Conservation (phyloP, 2,113 vertebrate species). For the Heterotilapia buettikoferi region DNA sequence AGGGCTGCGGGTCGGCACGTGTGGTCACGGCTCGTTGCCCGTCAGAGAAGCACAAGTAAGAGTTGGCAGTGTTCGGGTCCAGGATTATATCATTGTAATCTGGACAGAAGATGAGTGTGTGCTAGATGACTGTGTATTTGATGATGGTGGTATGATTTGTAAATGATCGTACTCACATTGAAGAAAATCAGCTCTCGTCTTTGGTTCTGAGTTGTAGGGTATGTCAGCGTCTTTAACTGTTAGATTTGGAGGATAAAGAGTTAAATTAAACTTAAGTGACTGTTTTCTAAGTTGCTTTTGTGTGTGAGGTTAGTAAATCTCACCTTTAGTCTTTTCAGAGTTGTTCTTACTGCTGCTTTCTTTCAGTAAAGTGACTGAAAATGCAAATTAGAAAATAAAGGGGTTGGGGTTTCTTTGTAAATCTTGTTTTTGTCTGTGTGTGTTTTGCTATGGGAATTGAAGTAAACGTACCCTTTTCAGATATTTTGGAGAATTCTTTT, state of each 20-base stretch:
- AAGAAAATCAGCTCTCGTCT: constrained; percentile 61
- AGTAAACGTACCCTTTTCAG: constrained; percentile 47
- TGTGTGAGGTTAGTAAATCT: neutral
- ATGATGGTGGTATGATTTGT: neutral
- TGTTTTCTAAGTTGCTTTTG: neutral
- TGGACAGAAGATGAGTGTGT: neutral
- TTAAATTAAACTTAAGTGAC: neutral
- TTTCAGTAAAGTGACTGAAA: constrained; percentile 50
- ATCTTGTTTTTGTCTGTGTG: too few relatives aligned
- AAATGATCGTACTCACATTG: constrained; percentile 56
- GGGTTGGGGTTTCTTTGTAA: neutral
- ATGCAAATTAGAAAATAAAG: neutral
- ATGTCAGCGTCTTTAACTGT: neutral
- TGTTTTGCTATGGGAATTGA: neutral
- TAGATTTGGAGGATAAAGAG: neutral
- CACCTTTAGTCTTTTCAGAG: constrained; percentile 42
- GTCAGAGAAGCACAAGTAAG: constrained; percentile 51
- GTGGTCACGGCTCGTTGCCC: constrained; percentile 41
- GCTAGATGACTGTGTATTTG: too few relatives aligned
- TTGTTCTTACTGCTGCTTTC: constrained; percentile 11
- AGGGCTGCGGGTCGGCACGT: constrained; percentile 23
- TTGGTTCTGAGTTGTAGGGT: constrained; percentile 32
- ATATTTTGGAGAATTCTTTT: constrained; percentile 55
- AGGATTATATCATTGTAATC: constrained; percentile 59
- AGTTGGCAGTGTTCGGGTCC: constrained; percentile 67